Evolutionary conservation across 2,888 invertebrate genomes (phyloP), one percentile per base, ranked within the genome.

Genomic region (Drosophila maculinotata): DNA sequence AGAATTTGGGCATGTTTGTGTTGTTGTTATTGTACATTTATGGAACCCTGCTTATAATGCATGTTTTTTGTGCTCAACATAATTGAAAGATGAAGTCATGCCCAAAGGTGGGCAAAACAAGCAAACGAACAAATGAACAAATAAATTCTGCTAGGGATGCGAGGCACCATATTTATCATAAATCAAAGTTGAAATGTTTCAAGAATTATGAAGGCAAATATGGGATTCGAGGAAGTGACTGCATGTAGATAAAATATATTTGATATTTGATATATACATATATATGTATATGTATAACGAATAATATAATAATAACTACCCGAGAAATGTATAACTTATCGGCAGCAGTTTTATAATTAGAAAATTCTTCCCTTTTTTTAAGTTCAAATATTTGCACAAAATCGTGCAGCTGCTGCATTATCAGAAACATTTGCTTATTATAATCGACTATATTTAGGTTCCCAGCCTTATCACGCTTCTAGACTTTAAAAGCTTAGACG

Each of bases 11-110:
- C 17, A 30, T 35, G 49, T 26, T 56, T 56, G 39, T 57, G 28
- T 38, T 56, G 1, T 63, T 45, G 28, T 31, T 69, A 35, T 72
- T 64, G 59, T 65, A 65, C 71, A 53, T 65, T 70, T 47, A 59
- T 56, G 65, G 56, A 31, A 23, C 15, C 15, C 17, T 48, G 41
- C 28, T 36, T 39, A 33, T 57, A 56, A 48, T 70, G 53, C 52
- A 52, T 76, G 57, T 42, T 56, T 47, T 33, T 45, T 58, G 60
- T 49, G 60, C 39, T 62, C 36, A 70, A 53, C 81, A 86, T 80
- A 67, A 75, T 59, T 78, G 48, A 42, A 41, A 63, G 71, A 69
- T 81, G 80, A 81, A 66, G 71, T 81, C 80, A 81, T 65, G 44
- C 44, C 35, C 41, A 59, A 72, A 69, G 80, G 79, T 86, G 60